Percentiles rank a stretch among this genome's conserved stretches.
Evolutionary conservation across 2,113 vertebrate species (phyloP).

Genomic region (Ailurus styani): DNA sequence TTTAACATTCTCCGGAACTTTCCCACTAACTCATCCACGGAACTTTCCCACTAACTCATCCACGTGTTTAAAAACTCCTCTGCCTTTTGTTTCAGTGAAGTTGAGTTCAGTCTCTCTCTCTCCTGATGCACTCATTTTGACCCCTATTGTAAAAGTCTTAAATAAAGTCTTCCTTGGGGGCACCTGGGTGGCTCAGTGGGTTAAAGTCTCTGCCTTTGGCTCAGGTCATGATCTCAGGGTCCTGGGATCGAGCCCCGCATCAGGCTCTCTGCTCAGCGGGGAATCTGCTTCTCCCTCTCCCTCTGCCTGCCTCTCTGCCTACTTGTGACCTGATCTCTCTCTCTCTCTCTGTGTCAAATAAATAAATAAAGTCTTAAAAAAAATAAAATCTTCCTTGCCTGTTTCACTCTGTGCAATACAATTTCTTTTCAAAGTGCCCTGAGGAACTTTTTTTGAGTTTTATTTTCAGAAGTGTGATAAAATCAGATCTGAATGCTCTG

Average conservation of each 20-base stretch:
- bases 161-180: background rate
- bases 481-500: background rate
- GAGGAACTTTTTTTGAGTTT: conserved; percentile 12
- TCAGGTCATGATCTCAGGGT: no score
- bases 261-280: no score
- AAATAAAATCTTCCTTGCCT: background rate
- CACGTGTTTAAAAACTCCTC: background rate
- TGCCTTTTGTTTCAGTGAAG: background rate
- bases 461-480: background rate
- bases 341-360: no score
- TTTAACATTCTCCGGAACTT: background rate
- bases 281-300: no score
- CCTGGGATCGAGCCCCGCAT: no score
- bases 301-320: no score
- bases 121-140: background rate
- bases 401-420: background rate
- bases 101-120: background rate
- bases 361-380: background rate
- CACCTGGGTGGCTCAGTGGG: no score
- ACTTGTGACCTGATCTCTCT: no score
- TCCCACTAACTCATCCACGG: background rate
- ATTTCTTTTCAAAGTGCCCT: background rate
- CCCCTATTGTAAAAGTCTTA: background rate
- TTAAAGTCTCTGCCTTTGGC: no score
- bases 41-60: background rate